A percentile compares a stretch with the other conserved stretches of the same genome.
Evolutionary conservation across 2,113 vertebrate genomes (phyloP).

Genomic region (Rhineura floridana): DNA sequence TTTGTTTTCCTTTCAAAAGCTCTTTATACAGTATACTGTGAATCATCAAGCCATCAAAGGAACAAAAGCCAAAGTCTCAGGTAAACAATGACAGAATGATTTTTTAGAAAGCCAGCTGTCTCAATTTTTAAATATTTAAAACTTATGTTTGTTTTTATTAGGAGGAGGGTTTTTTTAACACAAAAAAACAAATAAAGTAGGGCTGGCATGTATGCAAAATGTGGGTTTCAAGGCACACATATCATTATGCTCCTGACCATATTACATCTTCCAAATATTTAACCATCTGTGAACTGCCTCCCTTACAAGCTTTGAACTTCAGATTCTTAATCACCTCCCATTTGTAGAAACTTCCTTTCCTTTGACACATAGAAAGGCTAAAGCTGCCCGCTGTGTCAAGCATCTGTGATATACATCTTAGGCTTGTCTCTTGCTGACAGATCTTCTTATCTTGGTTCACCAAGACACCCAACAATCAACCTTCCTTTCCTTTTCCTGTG

Average conservation of each 20-base stretch:
- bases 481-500: not conserved
- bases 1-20: slow-evolving; percentile 37
- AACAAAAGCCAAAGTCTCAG: not conserved
- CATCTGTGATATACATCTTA: not conserved
- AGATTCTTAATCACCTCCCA: not conserved
- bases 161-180: too few species aligned
- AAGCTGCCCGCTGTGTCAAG: not conserved
- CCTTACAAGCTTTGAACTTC: not conserved
- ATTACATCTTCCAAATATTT: not conserved
- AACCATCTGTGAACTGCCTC: not conserved
- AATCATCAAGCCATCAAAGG: slow-evolving; percentile 1
- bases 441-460: not conserved
- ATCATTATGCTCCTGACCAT: not conserved
- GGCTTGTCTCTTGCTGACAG: not conserved
- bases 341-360: not conserved
- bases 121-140: not conserved
- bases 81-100: not conserved
- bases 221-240: not conserved
- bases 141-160: not conserved
- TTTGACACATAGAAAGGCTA: not conserved
- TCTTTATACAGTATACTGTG: rapidly evolving
- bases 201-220: not conserved
- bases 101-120: not conserved
- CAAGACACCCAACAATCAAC: not conserved
- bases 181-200: not conserved